Conservation (phyloP, 1,140 invertebrate genomes). For the Dendrolimus punctatus region DNA sequence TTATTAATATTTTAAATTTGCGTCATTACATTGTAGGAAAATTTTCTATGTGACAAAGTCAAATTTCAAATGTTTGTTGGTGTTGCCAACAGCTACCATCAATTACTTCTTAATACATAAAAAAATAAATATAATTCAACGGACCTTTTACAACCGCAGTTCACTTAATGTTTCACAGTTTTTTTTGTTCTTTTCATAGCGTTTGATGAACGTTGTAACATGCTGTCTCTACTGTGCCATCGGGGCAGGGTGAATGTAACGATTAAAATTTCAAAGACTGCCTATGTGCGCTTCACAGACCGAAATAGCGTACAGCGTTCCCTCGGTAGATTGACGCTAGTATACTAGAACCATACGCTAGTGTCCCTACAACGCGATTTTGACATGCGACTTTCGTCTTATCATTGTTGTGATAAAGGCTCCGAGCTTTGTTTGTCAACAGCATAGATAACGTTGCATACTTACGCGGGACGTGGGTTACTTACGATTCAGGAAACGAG, state of each 20-base stretch:
- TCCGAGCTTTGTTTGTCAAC: conserved; percentile 1
- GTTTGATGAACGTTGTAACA: conserved; percentile 29
- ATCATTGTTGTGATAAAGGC: conserved; percentile 17
- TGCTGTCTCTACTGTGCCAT: conserved; percentile 42
- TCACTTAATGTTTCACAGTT: conserved; percentile 1
- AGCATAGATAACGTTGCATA: conserved; percentile 19
- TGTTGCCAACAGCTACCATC: too few relatives aligned
- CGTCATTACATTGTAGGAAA: too few relatives aligned
- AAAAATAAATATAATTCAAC: too few relatives aligned
- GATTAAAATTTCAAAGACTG: conserved; percentile 67
- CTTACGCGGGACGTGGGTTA: conserved; percentile 32
- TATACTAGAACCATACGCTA: conserved; percentile 13
- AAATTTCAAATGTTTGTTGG: too few relatives aligned
- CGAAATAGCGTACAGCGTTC: conserved; percentile 46
- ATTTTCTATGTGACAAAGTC: too few relatives aligned
- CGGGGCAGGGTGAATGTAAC: conserved; percentile 59
- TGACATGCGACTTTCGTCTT: conserved; percentile 14
- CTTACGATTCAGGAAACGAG: conserved; percentile 54
- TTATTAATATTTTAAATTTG: too few relatives aligned
- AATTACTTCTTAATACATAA: too few relatives aligned
- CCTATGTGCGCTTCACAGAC: conserved; percentile 40
- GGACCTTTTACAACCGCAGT: not conserved
- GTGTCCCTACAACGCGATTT: conserved; percentile 18
- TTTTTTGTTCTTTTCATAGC: conserved; percentile 16
- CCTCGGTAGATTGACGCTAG: conserved; percentile 44